Evolutionary conservation across 1,140 invertebrate species (phyloP).

Genomic region (Lepidurus apus): DNA sequence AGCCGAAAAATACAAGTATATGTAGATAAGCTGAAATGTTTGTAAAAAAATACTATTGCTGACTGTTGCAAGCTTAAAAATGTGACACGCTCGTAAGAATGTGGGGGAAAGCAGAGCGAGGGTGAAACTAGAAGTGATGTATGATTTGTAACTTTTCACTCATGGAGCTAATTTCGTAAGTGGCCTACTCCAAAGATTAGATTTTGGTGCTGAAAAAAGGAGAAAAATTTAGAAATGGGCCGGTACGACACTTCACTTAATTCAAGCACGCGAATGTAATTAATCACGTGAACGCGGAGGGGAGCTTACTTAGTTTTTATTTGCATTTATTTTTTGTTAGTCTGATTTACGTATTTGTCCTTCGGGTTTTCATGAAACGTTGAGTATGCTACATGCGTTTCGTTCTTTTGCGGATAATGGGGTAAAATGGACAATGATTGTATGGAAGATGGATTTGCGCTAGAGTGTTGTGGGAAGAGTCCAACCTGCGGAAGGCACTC

Average conservation of each 20-base stretch:
- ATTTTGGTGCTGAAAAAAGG: background rate
- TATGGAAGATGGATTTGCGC: background rate
- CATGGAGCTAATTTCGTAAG: slow-evolving; percentile 3
- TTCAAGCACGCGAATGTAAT: background rate
- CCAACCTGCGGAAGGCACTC: background rate
- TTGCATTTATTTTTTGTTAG: background rate
- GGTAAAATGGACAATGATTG: background rate
- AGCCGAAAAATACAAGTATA: too few relatives aligned
- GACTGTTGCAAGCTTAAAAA: too few relatives aligned
- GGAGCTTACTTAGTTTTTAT: background rate
- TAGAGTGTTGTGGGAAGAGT: background rate
- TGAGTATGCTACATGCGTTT: background rate
- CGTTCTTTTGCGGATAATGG: background rate
- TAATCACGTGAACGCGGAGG: background rate
- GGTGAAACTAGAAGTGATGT: background rate
- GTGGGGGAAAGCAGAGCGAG: background rate
- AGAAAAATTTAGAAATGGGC: background rate
- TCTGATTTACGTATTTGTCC: background rate
- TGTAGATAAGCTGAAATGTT: too few relatives aligned
- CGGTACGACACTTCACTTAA: background rate
- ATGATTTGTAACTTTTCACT: background rate
- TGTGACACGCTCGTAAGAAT: too few relatives aligned
- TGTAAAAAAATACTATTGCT: too few relatives aligned
- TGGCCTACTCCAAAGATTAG: background rate
- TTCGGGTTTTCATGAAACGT: background rate